These are phyloP conservation scores for Lagenorhynchus albirostris DNA, from an alignment of 2,113 vertebrate species.

Conservation along the genomic window DNA sequence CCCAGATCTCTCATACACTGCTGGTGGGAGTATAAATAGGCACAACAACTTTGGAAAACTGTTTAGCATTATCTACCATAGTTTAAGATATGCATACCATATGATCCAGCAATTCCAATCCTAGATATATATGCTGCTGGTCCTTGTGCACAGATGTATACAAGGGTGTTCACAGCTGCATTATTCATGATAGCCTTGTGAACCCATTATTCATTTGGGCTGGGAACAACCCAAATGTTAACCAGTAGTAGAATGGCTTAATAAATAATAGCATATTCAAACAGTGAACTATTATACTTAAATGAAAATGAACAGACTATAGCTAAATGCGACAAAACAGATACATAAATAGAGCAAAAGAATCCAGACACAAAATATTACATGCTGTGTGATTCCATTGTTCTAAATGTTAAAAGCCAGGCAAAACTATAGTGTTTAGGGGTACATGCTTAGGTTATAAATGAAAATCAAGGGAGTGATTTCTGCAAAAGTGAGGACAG, in stretches of 20 bases:
- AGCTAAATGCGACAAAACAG: background rate
- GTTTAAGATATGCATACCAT: background rate
- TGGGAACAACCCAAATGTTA: background rate
- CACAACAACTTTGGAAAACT: background rate
- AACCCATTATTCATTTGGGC: no score
- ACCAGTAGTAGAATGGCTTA: background rate
- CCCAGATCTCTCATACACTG: background rate
- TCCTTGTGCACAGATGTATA: background rate
- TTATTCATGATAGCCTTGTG: background rate
- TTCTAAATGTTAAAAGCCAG: background rate
- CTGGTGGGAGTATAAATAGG: background rate
- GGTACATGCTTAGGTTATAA: background rate
- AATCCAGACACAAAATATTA: background rate
- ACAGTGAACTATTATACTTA: background rate
- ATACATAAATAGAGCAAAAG: background rate
- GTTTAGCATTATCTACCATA: background rate
- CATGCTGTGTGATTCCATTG: background rate
- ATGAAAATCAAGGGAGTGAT: background rate
- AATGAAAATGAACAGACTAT: background rate
- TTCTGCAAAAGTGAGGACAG: background rate
- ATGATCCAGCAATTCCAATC: background rate
- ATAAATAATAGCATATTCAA: background rate
- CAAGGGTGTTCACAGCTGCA: background rate
- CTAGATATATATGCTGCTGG: background rate
- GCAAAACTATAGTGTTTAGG: background rate